A percentile compares a stretch with the other conserved stretches of the same genome.
Conservation (phyloP, 2,888 invertebrate species). For the Drosophila niveifrons region DNA sequence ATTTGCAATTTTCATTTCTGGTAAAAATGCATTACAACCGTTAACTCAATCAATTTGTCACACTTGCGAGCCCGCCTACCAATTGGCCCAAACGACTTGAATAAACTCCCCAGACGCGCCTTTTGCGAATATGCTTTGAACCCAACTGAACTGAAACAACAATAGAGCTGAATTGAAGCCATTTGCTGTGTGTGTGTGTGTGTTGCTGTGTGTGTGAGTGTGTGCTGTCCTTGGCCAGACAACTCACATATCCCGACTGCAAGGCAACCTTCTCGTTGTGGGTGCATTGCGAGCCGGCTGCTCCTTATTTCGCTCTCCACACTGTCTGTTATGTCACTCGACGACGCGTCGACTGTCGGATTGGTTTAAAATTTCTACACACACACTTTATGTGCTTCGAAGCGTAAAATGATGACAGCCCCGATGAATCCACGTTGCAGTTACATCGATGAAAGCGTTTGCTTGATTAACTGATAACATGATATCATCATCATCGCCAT, state of each 20-base stretch:
- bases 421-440: conserved; percentile 4
- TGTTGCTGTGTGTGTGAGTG: too few species aligned
- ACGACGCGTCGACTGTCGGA: conserved; percentile 2
- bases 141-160: conserved; percentile 8
- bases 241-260: conserved; percentile 14
- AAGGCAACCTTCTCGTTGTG: conserved; percentile 8
- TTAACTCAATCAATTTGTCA: conserved; percentile 43
- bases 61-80: conserved; percentile 34
- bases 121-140: conserved; percentile 45
- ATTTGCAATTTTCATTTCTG: conserved; percentile 14
- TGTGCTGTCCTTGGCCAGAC: conserved; percentile 15
- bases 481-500: conserved; percentile 30
- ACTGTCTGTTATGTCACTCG: conserved; percentile 57
- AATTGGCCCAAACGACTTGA: conserved; percentile 16
- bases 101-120: conserved; percentile 5
- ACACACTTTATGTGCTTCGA: conserved; percentile 18
- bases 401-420: conserved; percentile 27
- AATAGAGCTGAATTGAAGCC: conserved; percentile 6
- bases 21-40: conserved; percentile 39
- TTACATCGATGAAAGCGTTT: neutral
- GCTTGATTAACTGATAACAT: conserved; percentile 10
- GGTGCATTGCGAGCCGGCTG: conserved; percentile 12
- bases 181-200: neutral
- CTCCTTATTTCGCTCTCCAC: conserved; percentile 3
- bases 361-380: conserved; percentile 20